Evolutionary conservation across 2,797 vertebrate genomes (phyloP).

Genomic region (Sylvilagus floridanus): DNA sequence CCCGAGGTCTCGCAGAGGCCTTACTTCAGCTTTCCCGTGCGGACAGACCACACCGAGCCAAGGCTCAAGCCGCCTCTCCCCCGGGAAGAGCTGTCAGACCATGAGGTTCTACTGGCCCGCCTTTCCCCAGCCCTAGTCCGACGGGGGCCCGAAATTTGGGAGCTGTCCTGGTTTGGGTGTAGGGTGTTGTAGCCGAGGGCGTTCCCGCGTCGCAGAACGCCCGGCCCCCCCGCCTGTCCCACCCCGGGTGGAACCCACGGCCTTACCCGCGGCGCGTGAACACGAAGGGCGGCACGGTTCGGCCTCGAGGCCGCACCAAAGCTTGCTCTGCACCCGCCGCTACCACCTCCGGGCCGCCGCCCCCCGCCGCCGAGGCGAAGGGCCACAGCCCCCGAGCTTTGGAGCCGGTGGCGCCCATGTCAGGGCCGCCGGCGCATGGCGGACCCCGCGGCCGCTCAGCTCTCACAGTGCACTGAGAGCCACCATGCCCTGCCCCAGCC

Average conservation of each 20-base stretch:
- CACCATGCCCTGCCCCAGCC: conserved; percentile 65
- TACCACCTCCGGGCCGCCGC: conserved; percentile 86
- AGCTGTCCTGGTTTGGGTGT: not conserved
- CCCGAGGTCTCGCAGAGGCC: not conserved
- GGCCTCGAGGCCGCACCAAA: conserved; percentile 91
- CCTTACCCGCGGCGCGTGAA: conserved; percentile 95
- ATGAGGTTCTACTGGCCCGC: not conserved
- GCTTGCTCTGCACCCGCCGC: conserved; percentile 92
- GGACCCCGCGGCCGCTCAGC: not conserved
- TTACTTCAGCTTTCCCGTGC: not conserved
- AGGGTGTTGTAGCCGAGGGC: not conserved
- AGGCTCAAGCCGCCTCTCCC: not conserved
- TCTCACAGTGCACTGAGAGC: conserved; percentile 22
- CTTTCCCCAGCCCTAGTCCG: not conserved
- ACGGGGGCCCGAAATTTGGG: not conserved
- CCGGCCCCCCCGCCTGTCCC: not conserved
- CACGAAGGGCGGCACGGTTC: conserved; percentile 93
- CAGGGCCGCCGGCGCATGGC: conserved; percentile 88
- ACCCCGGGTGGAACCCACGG: not conserved
- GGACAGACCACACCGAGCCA: not conserved
- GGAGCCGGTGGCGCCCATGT: conserved; percentile 96
- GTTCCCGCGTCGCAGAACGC: not conserved
- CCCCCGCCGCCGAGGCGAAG: conserved; percentile 91
- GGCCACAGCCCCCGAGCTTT: conserved; percentile 95
- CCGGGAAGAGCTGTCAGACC: not conserved